Conservation (phyloP, 2,888 invertebrate species). For the Scrobipalpa costella region DNA sequence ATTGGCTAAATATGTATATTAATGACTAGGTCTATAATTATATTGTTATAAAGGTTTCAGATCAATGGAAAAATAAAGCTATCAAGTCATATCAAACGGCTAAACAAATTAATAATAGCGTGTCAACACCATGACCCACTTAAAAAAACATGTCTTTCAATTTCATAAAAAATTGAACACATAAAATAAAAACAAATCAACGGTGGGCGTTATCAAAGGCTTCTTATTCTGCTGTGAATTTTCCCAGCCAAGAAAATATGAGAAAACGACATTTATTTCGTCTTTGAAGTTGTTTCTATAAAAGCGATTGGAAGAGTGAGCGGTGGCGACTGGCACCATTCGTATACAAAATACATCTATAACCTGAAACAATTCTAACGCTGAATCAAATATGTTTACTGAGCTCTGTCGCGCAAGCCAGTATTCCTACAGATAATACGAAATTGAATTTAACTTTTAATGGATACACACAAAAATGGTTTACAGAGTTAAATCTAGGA, state of each 20-base stretch:
- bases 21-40: too few relatives aligned
- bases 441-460: too few relatives aligned
- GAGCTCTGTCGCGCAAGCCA: slow-evolving; percentile 30
- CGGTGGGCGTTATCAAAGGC: slow-evolving; percentile 1
- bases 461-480: neutral
- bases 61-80: too few relatives aligned
- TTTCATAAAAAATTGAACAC: neutral
- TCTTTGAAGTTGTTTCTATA: slow-evolving; percentile 34
- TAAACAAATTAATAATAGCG: neutral
- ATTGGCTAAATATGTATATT: too few relatives aligned
- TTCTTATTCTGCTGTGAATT: slow-evolving; percentile 15
- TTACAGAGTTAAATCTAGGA: too few relatives aligned
- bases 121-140: neutral
- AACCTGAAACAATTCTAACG: slow-evolving; percentile 41
- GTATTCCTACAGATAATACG: neutral
- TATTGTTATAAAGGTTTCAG: too few relatives aligned
- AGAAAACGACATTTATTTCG: slow-evolving; percentile 22
- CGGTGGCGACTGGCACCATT: slow-evolving; percentile 50
- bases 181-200: neutral
- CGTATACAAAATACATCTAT: slow-evolving; percentile 31
- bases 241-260: slow-evolving; percentile 33
- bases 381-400: slow-evolving; percentile 56
- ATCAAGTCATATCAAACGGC: too few relatives aligned
- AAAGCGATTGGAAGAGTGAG: slow-evolving; percentile 42
- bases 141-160: neutral